phyloP scores from a whole-genome alignment of 2,113 vertebrate genomes.

The Oreocharis arfaki region DNA sequence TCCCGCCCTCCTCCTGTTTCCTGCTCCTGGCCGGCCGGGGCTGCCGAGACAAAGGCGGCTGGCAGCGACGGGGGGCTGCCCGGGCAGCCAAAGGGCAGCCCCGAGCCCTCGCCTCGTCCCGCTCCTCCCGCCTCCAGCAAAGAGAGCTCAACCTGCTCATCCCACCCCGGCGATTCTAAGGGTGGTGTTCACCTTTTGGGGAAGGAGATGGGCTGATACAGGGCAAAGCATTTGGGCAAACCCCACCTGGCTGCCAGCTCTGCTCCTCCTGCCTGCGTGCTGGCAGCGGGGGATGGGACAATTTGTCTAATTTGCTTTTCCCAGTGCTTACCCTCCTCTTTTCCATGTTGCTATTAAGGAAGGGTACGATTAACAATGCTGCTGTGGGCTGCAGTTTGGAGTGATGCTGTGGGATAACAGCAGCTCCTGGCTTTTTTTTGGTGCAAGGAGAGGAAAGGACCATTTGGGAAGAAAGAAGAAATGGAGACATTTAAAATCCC shows the following conservation, averaged over 20 bases:
- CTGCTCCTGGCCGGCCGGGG: slow-evolving; percentile 21
- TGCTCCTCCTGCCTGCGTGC: fast-evolving
- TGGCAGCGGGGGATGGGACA: neutral
- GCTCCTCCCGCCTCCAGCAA: fast-evolving
- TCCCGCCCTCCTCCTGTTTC: slow-evolving; percentile 58
- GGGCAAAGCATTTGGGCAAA: neutral
- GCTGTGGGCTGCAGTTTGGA: neutral
- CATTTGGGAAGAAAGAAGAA: neutral
- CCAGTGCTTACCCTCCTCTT: neutral
- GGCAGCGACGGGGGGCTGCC: neutral
- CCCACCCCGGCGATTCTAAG: fast-evolving
- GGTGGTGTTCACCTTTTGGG: fast-evolving
- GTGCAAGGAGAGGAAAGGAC: neutral
- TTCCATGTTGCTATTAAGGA: neutral
- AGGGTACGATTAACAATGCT: neutral
- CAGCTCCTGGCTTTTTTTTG: neutral
- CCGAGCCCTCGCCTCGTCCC: neutral
- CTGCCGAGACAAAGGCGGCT: slow-evolving; percentile 26
- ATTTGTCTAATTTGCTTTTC: neutral
- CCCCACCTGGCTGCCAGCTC: neutral
- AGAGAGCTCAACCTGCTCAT: neutral
- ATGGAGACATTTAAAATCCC: neutral
- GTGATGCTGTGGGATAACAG: neutral
- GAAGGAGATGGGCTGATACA: neutral
- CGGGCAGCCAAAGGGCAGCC: neutral